Evolutionary conservation across 2,888 invertebrate genomes (phyloP).

Genomic region (Archips xylosteana): DNA sequence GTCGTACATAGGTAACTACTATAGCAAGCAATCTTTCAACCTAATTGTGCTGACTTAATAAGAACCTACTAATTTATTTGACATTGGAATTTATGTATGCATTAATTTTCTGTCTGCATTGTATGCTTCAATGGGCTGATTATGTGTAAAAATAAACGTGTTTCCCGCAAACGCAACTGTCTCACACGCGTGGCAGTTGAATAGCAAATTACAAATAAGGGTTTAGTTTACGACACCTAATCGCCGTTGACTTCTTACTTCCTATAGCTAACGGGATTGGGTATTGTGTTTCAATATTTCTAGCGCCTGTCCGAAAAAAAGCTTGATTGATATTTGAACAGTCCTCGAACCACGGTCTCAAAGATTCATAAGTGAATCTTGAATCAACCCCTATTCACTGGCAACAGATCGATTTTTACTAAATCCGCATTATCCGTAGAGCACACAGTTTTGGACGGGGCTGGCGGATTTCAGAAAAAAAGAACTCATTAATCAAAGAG

Average conservation of each 20-base stretch:
- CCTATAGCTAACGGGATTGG: background rate
- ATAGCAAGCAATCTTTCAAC: too few relatives aligned
- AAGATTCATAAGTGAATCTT: constrained; percentile 32
- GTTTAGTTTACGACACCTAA: too few relatives aligned
- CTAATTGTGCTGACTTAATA: too few relatives aligned
- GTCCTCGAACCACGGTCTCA: constrained; percentile 25
- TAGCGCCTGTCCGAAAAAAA: background rate
- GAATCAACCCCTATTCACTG: constrained; percentile 35
- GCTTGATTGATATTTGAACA: constrained; percentile 22
- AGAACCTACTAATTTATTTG: too few relatives aligned
- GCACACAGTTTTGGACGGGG: constrained; percentile 26
- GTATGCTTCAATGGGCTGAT: too few relatives aligned
- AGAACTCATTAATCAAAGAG: constrained; percentile 37
- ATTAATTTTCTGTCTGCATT: too few relatives aligned
- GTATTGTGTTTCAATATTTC: background rate
- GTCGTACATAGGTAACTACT: background rate
- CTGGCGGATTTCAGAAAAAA: constrained; percentile 9
- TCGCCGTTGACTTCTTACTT: background rate
- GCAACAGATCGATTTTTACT: constrained; percentile 32
- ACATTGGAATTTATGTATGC: too few relatives aligned
- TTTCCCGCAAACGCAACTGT: too few relatives aligned
- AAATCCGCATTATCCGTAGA: constrained; percentile 27
- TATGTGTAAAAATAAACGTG: background rate
- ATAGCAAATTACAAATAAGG: too few relatives aligned
- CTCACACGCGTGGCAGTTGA: too few relatives aligned